Percentiles rank a stretch among this genome's conserved stretches.
Conservation (phyloP, 2,113 vertebrate genomes). For the Butorides virescens region DNA sequence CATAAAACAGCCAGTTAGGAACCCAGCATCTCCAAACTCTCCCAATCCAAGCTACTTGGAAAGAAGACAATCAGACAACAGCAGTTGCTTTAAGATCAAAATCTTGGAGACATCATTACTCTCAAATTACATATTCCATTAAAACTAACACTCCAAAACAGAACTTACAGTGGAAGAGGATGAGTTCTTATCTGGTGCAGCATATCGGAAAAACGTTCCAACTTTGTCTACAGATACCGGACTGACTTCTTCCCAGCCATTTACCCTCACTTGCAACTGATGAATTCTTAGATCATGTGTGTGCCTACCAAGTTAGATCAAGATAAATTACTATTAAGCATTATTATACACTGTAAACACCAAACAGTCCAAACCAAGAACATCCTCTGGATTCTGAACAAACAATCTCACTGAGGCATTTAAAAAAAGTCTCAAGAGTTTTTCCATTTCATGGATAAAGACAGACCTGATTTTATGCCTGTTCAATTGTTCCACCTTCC, state of each 20-base stretch:
- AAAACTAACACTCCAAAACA: neutral
- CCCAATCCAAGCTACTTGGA: neutral
- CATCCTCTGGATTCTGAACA: neutral
- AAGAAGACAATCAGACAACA: neutral
- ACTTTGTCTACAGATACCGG: conserved; percentile 98
- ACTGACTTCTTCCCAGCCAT: conserved; percentile 97
- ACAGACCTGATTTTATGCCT: neutral
- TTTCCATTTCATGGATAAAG: neutral
- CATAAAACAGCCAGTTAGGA: neutral
- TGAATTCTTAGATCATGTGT: conserved; percentile 96
- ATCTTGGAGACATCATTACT: neutral
- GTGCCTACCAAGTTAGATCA: conserved; percentile 75
- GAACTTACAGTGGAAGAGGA: conserved; percentile 89
- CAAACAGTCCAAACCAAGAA: neutral
- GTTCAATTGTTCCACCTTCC: neutral
- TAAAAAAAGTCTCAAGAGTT: neutral
- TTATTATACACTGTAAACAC: neutral
- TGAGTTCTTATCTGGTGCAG: conserved; percentile 92
- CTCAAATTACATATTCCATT: neutral
- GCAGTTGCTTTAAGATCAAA: neutral
- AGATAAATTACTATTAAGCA: neutral
- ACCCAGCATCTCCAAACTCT: neutral
- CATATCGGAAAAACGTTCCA: conserved; percentile 94
- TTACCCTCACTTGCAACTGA: conserved; percentile 92
- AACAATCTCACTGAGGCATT: neutral